Base-by-base conservation (phyloP, 2,113 vertebrate genomes). In the Hyaena hyaena region DNA sequence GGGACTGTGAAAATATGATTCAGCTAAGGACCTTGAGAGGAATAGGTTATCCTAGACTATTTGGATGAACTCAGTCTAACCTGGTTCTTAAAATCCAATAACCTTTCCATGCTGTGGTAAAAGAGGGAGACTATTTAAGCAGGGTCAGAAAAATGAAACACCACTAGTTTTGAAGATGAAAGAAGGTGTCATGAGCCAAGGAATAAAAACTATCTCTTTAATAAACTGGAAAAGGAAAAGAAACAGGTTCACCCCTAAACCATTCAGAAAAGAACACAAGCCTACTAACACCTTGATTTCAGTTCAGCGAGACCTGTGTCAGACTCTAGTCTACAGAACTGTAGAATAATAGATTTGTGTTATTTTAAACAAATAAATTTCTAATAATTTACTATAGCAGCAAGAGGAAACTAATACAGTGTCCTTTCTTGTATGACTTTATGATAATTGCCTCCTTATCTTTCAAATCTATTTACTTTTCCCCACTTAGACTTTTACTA, bases 401-500 rank as follows among this genome's bases (percentile, higher is more conserved):
- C 10, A 77, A 66, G 63, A 79, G 31, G 26, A 69, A 77, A 79
- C 14, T 23, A 68, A 87, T 24, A 35, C 5, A 79, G 86, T 89
- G 80, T 96, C 8, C n/a, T 76, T 68, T 68, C 39, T 92, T 43
- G n/a, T n/a, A 28, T 87, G 21, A 82, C 55, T 94, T 93, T 77
- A 65, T 69, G 35, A 48, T 71, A 76, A 55, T 26, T 80, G 9
- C 48, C 66, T 96, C 66, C 58, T 76, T 66, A 28, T 88, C 19
- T 82, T 77, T 66, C 43, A 76, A n/a, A 79, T 96, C 50, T 55
- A 76, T 28, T 79, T 94, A 24, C 26, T 79, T 90, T 87, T 39
- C 19, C 12, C 23, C 21, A 28, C 26, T 95, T 88, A 61, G 0
- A 82, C 11, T 15, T 90, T 85, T 88, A 85, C 28, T 55, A 8